A percentile compares a stretch with the other conserved stretches of the same genome.
Evolutionary conservation across 2,888 invertebrate species (phyloP).

Genomic region (Xanthostigma xanthostigma): DNA sequence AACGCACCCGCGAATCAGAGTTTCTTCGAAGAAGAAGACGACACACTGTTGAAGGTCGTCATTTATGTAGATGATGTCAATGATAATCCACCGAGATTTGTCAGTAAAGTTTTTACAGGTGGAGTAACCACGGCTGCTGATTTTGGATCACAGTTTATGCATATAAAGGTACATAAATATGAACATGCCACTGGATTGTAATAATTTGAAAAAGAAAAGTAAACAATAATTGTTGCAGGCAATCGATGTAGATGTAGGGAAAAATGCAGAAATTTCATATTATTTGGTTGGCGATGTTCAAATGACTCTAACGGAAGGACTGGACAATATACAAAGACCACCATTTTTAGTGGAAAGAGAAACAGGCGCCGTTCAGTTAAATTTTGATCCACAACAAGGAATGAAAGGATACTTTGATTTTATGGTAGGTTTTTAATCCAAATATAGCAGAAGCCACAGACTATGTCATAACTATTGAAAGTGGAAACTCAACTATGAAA

Average conservation of each 20-base stretch:
- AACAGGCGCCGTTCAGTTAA: conserved; percentile 73
- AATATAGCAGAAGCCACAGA: not conserved
- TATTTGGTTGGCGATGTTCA: conserved; percentile 66
- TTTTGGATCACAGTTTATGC: conserved; percentile 79
- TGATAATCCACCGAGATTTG: conserved; percentile 79
- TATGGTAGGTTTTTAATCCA: conserved; percentile 36
- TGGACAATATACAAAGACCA: conserved; percentile 62
- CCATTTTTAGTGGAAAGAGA: conserved; percentile 71
- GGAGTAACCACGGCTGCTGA: conserved; percentile 88
- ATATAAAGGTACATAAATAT: conserved; percentile 44
- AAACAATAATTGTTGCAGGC: conserved; percentile 36
- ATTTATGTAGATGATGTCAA: conserved; percentile 72
- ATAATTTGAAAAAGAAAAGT: conserved; percentile 2
- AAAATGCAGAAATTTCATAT: conserved; percentile 61
- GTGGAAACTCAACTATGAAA: too few relatives aligned
- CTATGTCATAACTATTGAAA: too few relatives aligned
- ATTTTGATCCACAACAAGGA: conserved; percentile 89
- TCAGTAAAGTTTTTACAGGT: conserved; percentile 72
- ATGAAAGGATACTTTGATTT: conserved; percentile 97
- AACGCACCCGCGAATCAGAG: conserved; percentile 39
- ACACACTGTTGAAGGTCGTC: conserved; percentile 53
- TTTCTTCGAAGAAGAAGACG: conserved; percentile 40
- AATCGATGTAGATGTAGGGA: conserved; percentile 56
- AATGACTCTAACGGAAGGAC: conserved; percentile 70
- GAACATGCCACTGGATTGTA: not conserved